Percentiles rank a stretch among this genome's conserved stretches.
phyloP scores from a whole-genome alignment of 2,113 vertebrate species.

The Plecturocebus donacophilus region DNA sequence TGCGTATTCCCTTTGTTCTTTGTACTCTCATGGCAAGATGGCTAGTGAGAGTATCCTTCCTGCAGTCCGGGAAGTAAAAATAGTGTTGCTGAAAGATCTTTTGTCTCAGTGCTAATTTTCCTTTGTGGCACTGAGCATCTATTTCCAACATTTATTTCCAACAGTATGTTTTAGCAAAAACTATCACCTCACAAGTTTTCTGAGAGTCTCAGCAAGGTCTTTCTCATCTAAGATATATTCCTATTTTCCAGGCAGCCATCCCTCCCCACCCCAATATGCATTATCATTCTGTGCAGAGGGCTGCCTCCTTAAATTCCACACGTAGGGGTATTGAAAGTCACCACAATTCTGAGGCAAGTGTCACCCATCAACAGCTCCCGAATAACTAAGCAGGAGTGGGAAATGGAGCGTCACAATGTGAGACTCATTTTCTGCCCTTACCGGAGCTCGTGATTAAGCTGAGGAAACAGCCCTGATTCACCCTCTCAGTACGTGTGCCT shows the following conservation, averaged over 20 bases:
- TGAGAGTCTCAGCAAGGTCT: background rate
- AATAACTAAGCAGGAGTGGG: constrained; percentile 50
- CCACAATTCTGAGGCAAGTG: background rate
- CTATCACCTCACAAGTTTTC: background rate
- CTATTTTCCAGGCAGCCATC: constrained; percentile 13
- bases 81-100: too few species aligned
- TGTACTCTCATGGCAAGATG: background rate
- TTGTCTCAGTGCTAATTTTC: too few species aligned
- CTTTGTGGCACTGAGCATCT: too few species aligned
- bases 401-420: background rate
- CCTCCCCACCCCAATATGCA: background rate
- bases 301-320: background rate
- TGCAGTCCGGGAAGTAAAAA: too few species aligned
- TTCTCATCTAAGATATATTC: background rate
- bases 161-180: background rate
- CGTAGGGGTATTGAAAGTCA: constrained; percentile 48
- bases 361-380: background rate
- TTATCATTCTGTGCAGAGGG: constrained; percentile 42
- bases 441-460: background rate
- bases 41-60: too few species aligned
- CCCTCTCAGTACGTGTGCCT: background rate
- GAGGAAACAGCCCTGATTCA: background rate
- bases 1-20: too few species aligned
- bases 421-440: background rate
- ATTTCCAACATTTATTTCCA: background rate